Evolutionary conservation across 2,113 vertebrate species (phyloP), one percentile per base, ranked within the genome.

Genomic region (Mola mola): DNA sequence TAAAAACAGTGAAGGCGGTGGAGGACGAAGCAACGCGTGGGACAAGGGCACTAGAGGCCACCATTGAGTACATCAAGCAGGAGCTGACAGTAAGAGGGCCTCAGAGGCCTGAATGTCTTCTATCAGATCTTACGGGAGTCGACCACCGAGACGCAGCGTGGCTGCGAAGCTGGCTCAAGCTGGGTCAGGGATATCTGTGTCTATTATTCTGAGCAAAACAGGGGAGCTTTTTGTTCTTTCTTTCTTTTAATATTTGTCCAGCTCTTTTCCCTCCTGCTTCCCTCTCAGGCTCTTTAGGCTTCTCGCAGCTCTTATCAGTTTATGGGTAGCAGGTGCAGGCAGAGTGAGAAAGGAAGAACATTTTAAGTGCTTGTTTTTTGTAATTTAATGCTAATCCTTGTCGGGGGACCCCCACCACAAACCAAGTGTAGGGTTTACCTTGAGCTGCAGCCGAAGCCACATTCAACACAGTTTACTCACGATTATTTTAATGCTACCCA

Each of bases 1-100:
- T 99, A 77, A 99, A 99, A 90, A 99, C 98, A 0, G 98, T 99
- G 77, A 99, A 99, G 91, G 98, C 98, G 0, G 98, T 99, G 38
- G 98, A 99, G 89, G 98, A 99, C 47, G 97, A 99, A 88, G 98
- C 98, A 25, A 99, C 97, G 33, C 94, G 96, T 10, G 98, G 98
- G 49, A 99, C 97, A 0, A 94, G 98, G 80, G 98, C 98, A 1
- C 92, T 99, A 0, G 97, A 99, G 85, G 96, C 96, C 71, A 95
- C 97, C 1, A 99, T 98, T 1, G 98, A 99, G 74, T 97, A 93
- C 91, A 99, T 99, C 92, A 98, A 96, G 64, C 97, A 99, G 86
- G 97, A 99, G 84, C 92, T 99, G 80, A 97, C 94, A 82, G 98
- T 99, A 92, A 88, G 77, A 24, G 46, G 1, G 5, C n/a, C 58